A percentile compares a stretch with the other conserved stretches of the same genome.
These are phyloP conservation scores for Crax fasciolata DNA, from an alignment of 2,797 vertebrate genomes.

Conservation along the genomic window DNA sequence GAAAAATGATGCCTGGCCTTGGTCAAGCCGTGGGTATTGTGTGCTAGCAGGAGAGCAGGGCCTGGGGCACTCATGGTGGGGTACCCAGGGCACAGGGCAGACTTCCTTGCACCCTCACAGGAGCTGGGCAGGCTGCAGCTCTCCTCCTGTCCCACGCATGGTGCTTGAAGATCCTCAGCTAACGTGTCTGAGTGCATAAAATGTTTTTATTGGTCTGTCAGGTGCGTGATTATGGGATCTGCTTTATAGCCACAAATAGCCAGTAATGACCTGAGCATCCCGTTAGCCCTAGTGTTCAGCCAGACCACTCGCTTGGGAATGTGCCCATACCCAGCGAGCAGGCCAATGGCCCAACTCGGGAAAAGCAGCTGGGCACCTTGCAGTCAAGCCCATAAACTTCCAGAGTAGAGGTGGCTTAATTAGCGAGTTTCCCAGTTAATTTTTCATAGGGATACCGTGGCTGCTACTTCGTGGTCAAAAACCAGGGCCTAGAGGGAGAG, in stretches of 20 bases:
- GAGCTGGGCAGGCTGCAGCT: background rate
- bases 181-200: slow-evolving; percentile 66
- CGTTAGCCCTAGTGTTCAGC: slow-evolving; percentile 41
- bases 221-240: slow-evolving; percentile 39
- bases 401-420: slow-evolving; percentile 66
- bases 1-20: slow-evolving; percentile 36
- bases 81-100: background rate
- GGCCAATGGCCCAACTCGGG: background rate
- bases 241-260: slow-evolving; percentile 59
- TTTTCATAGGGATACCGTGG: slow-evolving; percentile 34
- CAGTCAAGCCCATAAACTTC: slow-evolving; percentile 57
- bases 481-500: background rate
- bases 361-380: background rate
- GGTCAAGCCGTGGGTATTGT: slow-evolving; percentile 42
- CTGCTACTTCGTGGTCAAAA: slow-evolving; percentile 48
- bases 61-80: slow-evolving; percentile 47
- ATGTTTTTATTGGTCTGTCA: slow-evolving; percentile 65
- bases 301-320: background rate
- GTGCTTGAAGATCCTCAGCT: slow-evolving; percentile 28
- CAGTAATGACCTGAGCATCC: slow-evolving; percentile 56
- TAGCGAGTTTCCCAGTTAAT: slow-evolving; percentile 65
- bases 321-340: background rate
- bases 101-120: background rate
- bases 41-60: slow-evolving; percentile 38
- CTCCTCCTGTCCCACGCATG: slow-evolving; percentile 15